Evolutionary conservation across 2,797 vertebrate genomes (phyloP).

Genomic region (Lepilemur septentrionalis): DNA sequence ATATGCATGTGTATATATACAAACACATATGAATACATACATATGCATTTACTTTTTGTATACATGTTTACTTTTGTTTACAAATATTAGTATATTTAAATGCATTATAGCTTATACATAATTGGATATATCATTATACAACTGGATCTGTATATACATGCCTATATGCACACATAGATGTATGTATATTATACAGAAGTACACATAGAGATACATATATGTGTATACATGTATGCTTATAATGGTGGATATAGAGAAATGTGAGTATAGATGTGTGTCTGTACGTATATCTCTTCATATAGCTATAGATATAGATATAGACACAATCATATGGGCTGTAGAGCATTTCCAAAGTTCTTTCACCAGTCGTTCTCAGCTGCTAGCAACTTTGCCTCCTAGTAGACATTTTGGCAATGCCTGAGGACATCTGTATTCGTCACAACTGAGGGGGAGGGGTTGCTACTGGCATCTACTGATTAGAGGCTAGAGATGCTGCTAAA

Average conservation of each 20-base stretch:
- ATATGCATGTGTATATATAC: background rate
- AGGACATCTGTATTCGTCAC: background rate
- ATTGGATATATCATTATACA: background rate
- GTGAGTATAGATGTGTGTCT: background rate
- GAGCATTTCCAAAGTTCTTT: background rate
- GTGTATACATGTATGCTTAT: background rate
- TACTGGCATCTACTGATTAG: background rate
- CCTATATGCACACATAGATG: background rate
- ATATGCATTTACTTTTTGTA: background rate
- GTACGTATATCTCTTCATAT: background rate
- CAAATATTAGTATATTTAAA: background rate
- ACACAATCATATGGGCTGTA: background rate
- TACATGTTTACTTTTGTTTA: background rate
- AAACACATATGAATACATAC: background rate
- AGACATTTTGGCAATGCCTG: background rate
- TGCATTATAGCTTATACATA: background rate
- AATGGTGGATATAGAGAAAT: background rate
- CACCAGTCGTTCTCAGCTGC: background rate
- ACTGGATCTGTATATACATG: background rate
- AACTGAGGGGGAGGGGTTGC: background rate
- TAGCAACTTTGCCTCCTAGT: background rate
- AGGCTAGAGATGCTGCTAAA: background rate
- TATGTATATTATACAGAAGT: background rate
- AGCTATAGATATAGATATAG: background rate
- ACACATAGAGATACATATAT: background rate